These are phyloP conservation scores for Willisornis vidua DNA, from an alignment of 2,113 vertebrate genomes.

Conservation along the genomic window DNA sequence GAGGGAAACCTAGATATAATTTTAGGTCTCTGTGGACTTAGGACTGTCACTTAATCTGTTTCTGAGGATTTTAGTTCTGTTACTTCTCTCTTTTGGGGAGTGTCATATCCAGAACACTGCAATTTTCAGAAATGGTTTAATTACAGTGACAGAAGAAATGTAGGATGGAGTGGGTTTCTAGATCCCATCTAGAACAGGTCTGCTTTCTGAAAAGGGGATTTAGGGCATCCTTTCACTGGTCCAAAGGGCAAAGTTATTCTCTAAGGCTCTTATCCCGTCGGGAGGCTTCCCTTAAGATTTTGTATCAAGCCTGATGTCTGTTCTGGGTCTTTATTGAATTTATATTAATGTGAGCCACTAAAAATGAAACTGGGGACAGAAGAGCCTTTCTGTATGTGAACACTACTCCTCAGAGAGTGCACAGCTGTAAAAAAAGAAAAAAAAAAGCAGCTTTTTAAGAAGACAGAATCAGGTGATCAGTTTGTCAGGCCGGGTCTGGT, in stretches of 20 bases:
- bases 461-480: slow-evolving; percentile 41
- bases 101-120: not conserved
- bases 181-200: not conserved
- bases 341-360: not conserved
- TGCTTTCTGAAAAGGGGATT: not conserved
- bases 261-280: not conserved
- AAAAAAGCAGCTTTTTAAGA: not conserved
- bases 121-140: not conserved
- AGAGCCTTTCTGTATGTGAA: not conserved
- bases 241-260: not conserved
- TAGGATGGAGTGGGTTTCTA: not conserved
- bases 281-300: not conserved
- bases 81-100: not conserved
- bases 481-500: slow-evolving; percentile 45
- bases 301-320: not conserved
- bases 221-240: not conserved
- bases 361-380: not conserved
- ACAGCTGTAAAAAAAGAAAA: not conserved
- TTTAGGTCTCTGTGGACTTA: not conserved
- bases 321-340: not conserved
- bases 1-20: not conserved
- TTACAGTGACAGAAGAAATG: not conserved
- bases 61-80: not conserved
- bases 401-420: not conserved
- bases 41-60: not conserved